Evolutionary conservation across 1,140 invertebrate genomes (phyloP), one percentile per base, ranked within the genome.

Genomic region (Megalonaias nervosa): DNA sequence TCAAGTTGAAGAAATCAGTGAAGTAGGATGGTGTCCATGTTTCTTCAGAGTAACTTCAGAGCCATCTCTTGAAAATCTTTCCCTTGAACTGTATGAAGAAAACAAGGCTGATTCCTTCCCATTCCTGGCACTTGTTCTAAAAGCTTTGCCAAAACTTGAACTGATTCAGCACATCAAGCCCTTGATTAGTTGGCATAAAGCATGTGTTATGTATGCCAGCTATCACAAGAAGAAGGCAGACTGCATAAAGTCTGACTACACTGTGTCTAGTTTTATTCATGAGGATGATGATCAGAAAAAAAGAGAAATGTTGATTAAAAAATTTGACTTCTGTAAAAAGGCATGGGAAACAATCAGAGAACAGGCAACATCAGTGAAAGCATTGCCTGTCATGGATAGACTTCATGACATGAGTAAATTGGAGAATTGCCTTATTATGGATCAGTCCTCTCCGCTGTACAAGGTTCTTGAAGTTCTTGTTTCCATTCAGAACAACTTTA

Each of bases 401-500:
- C 48, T 76, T 2, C 55, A 62, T 15, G 31, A 31, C 17, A 14
- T 61, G 11, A 70, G 58, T 15, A 76, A 71, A 71, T 60, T 76
- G 67, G 19, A 48, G 9, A 68, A 70, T 13, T 76, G 74, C 48
- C 55, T 76, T 2, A 57, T 76, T n/a, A 60, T 76, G 1, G 68
- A 76, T 23, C 26, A 26, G 15, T 19, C 62, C n/a, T 15, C 67
- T 70, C 38, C 38, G 1, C 23, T 76, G 5, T 76, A 64, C 26
- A 70, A 61, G 31, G 67, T 76, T 4, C 17, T 76, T 38, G 13
- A 48, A 16, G 56, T 17, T 3, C 67, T 76, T 14, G 59, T 70
- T 23, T 21, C 17, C 59, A 76, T 57, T 16, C 74, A 76, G 26
- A 76, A 76, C 64, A 56, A 65, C 17, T 64, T 76, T 26, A 71